Conservation (phyloP, 2,888 invertebrate species). For the Dynastes hyllus region DNA sequence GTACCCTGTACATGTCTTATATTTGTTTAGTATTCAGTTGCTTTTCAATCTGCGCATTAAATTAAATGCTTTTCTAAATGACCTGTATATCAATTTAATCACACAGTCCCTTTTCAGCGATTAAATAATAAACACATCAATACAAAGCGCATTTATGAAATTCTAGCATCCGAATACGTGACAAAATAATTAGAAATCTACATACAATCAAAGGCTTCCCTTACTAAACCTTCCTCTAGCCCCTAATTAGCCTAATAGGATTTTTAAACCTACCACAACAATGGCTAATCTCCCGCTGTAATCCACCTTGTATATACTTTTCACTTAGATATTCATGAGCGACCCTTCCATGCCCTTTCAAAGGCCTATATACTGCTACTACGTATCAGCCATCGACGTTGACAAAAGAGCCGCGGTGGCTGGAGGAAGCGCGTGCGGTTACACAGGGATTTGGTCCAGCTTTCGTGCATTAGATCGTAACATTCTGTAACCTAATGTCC, state of each 20-base stretch:
- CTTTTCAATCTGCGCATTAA: too few relatives aligned
- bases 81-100: too few relatives aligned
- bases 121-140: too few relatives aligned
- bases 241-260: conserved; percentile 37
- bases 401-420: conserved; percentile 59
- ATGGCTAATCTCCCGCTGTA: conserved; percentile 62
- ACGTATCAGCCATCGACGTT: conserved; percentile 42
- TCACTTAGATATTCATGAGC: conserved; percentile 67
- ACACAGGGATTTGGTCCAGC: conserved; percentile 62
- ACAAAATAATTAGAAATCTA: conserved; percentile 7
- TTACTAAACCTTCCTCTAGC: neutral
- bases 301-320: conserved; percentile 66
- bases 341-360: conserved; percentile 63
- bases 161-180: neutral
- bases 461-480: conserved; percentile 45
- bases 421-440: conserved; percentile 63
- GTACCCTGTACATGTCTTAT: too few relatives aligned
- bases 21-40: too few relatives aligned
- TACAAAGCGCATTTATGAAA: too few relatives aligned
- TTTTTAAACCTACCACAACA: conserved; percentile 31
- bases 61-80: too few relatives aligned
- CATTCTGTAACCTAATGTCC: conserved; percentile 50
- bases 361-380: conserved; percentile 20
- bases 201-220: neutral
- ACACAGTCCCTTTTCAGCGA: too few relatives aligned